Conservation (phyloP, 2,888 invertebrate genomes). For the Drosophila diplacantha region DNA sequence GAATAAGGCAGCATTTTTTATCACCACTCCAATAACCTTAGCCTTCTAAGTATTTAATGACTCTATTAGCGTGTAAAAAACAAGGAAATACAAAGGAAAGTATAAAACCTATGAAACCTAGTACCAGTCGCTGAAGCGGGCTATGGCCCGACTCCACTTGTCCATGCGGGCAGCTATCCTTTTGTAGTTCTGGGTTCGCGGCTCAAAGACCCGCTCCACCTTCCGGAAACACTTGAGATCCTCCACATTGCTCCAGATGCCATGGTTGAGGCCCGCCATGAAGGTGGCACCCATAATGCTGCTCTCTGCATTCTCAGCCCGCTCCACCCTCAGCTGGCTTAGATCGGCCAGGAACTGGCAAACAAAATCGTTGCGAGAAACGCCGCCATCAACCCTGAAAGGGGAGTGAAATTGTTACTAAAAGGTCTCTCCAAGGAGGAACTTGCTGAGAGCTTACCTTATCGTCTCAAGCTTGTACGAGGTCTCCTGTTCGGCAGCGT, state of each 20-base stretch:
- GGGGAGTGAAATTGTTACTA: neutral
- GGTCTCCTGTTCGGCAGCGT: slow-evolving; percentile 85
- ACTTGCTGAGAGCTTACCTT: slow-evolving; percentile 78
- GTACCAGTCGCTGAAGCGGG: slow-evolving; percentile 76
- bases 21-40: slow-evolving; percentile 9
- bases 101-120: slow-evolving; percentile 18
- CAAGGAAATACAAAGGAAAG: slow-evolving; percentile 14
- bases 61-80: slow-evolving; percentile 23
- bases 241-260: slow-evolving; percentile 86
- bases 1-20: slow-evolving; percentile 35
- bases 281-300: slow-evolving; percentile 92
- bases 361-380: slow-evolving; percentile 94
- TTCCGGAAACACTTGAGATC: slow-evolving; percentile 82
- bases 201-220: slow-evolving; percentile 82
- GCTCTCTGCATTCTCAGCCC: slow-evolving; percentile 87
- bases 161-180: slow-evolving; percentile 61
- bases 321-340: slow-evolving; percentile 85
- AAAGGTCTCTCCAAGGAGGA: neutral
- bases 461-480: slow-evolving; percentile 80
- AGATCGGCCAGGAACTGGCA: slow-evolving; percentile 92
- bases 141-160: slow-evolving; percentile 72
- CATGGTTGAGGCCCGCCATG: slow-evolving; percentile 88
- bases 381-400: slow-evolving; percentile 95
- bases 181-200: slow-evolving; percentile 73
- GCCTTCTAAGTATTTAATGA: slow-evolving; percentile 38